phyloP scores from a whole-genome alignment of 2,113 vertebrate species.

The Lonchura striata region DNA sequence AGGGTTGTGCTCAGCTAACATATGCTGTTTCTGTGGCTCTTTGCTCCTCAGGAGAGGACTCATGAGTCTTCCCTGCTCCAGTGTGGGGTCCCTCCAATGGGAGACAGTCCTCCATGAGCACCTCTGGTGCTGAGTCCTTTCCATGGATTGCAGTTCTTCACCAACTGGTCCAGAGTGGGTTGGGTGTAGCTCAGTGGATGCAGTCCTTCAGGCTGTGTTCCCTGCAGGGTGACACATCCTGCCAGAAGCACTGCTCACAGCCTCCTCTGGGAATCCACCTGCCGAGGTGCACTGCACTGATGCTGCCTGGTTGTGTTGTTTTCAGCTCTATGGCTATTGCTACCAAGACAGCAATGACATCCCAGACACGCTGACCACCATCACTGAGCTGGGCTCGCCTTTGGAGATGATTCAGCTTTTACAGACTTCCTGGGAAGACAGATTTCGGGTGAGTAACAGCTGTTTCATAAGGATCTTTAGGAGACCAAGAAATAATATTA shows the following conservation, averaged over 20 bases:
- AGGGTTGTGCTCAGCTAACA: not conserved
- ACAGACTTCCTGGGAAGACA: slow-evolving; percentile 90
- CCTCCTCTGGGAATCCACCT: not conserved
- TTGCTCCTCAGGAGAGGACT: not conserved
- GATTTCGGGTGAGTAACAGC: slow-evolving; percentile 82
- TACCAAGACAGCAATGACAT: slow-evolving; percentile 89
- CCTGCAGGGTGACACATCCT: not conserved
- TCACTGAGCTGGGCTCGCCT: slow-evolving; percentile 88
- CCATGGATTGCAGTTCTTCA: not conserved
- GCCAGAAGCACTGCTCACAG: not conserved
- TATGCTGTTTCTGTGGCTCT: not conserved
- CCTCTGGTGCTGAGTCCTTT: not conserved
- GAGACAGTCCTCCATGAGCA: not conserved
- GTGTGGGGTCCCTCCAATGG: rapidly evolving
- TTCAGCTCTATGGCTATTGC: slow-evolving; percentile 88
- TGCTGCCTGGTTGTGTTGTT: not conserved
- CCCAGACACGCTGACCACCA: slow-evolving; percentile 85
- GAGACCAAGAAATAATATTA: not conserved
- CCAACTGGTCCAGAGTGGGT: not conserved
- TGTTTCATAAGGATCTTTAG: not conserved
- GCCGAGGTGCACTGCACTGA: not conserved
- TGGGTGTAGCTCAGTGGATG: not conserved
- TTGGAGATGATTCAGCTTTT: slow-evolving; percentile 92
- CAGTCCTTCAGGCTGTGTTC: not conserved
- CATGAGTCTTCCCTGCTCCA: not conserved